A percentile compares a stretch with the other conserved stretches of the same genome.
These are phyloP conservation scores for Poecile atricapillus DNA, from an alignment of 2,113 vertebrate species.

Conservation along the genomic window DNA sequence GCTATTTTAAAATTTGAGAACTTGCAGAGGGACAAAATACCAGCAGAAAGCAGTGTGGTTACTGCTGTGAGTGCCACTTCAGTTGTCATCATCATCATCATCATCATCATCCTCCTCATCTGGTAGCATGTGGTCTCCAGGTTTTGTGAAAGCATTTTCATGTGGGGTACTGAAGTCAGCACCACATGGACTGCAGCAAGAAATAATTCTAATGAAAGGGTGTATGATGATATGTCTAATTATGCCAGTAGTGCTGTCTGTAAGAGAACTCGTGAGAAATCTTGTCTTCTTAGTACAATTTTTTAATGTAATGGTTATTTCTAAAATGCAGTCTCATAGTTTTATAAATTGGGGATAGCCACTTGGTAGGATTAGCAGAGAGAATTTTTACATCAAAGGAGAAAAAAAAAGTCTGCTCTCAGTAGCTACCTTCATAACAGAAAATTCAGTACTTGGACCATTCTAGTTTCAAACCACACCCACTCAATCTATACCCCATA, in stretches of 20 bases:
- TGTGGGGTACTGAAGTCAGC: background rate
- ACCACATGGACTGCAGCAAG: background rate
- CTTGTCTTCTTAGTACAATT: background rate
- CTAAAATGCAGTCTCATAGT: background rate
- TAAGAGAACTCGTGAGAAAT: background rate
- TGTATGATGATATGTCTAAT: background rate
- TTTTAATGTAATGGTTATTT: background rate
- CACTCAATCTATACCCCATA: too few relatives aligned
- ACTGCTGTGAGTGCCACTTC: background rate
- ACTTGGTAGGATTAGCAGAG: background rate
- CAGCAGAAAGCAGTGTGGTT: background rate
- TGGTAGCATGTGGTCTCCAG: background rate
- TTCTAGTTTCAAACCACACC: background rate
- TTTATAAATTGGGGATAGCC: background rate
- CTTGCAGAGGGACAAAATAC: background rate
- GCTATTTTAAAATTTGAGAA: background rate
- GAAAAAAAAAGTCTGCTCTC: background rate
- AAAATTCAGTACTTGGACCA: background rate
- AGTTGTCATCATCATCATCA: fast-evolving
- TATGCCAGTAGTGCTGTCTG: background rate
- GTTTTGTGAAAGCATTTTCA: background rate
- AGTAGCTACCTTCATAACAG: background rate
- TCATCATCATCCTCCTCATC: fast-evolving
- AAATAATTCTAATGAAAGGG: background rate
- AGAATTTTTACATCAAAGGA: background rate